Base-by-base conservation (phyloP, 2,888 invertebrate genomes). In the Phrixothrix hirtus region DNA sequence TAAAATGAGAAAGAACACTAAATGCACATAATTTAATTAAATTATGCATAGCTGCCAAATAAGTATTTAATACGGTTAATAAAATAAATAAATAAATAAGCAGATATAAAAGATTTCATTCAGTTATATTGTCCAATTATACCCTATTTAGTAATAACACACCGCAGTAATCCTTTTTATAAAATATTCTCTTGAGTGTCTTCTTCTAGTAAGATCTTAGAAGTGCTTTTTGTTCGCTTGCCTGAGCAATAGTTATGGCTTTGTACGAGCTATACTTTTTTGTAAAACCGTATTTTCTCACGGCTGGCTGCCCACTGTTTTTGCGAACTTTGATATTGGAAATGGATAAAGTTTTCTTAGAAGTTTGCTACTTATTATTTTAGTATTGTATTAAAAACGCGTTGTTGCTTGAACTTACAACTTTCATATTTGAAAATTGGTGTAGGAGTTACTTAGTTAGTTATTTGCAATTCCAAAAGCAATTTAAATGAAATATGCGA, bases 221-320 rank as follows among this genome's bases (percentile, higher is more conserved):
- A 35, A 37, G 52, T 56, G 53, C 46, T 62, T 61, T 62, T 58
- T 61, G 55, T 49, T 43, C 49, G 55, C 32, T 49, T 56, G 57
- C 57, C 41, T 58, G 59, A 61, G 59, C 59, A 59, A 55, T 62
- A 61, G 62, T 61, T 62, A 59, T 59, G 47, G 58, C 57, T 51
- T 58, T 52, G 60, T 59, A 55, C 57, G 53, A 55, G 44, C 48
- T 38, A 43, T 47, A 50, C 50, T 56, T 59, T 61, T 59, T 60
- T 57, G 42, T 26, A 47, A 44, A 53, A 39, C 60, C 61, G 58
- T 58, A 61, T 60, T 59, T 63, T 60, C 61, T 58, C 63, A 63
- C 61, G 58, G 50, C 37, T 55, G 53, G 55, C 50, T 60, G 61
- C 31, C n/a, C 36, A 17, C 44, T 37, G 53, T 61, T 62, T 62